Evolutionary conservation across 2,888 invertebrate genomes (phyloP).

Genomic region (Noctua pronuba): DNA sequence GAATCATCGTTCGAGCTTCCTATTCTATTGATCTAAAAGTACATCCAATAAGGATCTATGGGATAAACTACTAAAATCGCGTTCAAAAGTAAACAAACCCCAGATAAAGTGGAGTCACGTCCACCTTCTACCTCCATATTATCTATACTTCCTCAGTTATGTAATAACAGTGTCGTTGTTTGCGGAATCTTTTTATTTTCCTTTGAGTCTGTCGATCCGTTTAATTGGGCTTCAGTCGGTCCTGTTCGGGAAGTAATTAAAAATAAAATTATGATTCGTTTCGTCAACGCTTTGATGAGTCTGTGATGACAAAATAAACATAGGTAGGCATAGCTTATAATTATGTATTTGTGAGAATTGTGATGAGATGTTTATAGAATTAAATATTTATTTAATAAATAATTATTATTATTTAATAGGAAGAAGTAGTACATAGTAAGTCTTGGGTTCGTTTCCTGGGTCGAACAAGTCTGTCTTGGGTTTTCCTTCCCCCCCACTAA

Average conservation of each 20-base stretch:
- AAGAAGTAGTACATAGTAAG: not conserved
- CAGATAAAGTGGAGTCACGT: not conserved
- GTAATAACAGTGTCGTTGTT: conserved; percentile 65
- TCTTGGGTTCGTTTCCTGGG: not conserved
- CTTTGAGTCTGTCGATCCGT: conserved; percentile 68
- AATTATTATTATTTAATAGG: no score
- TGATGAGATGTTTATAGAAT: not conserved
- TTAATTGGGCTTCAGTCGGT: conserved; percentile 65
- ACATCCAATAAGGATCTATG: not conserved
- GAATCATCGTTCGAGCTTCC: not conserved
- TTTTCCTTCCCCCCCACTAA: no score
- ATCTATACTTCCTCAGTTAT: conserved; percentile 23
- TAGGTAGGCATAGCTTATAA: not conserved
- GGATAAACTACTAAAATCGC: not conserved
- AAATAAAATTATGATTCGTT: conserved; percentile 66
- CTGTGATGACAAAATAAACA: not conserved
- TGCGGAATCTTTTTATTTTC: conserved; percentile 62
- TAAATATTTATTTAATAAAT: no score
- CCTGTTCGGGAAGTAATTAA: conserved; percentile 69
- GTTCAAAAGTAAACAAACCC: conserved; percentile 37
- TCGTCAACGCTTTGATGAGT: conserved; percentile 58
- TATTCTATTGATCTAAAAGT: not conserved
- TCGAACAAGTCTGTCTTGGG: not conserved
- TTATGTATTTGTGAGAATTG: conserved; percentile 19
- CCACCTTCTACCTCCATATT: conserved; percentile 13